A percentile compares a stretch with the other conserved stretches of the same genome.
These are phyloP conservation scores for Sigmodon hispidus DNA, from an alignment of 2,113 vertebrate species.

Conservation along the genomic window DNA sequence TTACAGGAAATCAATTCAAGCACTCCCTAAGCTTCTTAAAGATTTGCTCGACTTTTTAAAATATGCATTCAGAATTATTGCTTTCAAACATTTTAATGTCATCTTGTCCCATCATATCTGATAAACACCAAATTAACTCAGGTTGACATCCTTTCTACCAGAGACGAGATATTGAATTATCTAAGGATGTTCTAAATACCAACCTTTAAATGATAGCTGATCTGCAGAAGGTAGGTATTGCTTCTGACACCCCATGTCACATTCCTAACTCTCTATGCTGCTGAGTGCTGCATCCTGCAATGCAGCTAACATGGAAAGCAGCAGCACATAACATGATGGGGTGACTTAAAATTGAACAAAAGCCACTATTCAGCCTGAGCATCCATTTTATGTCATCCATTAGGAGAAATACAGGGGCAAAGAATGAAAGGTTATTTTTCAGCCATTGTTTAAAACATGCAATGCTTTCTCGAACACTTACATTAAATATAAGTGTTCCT, in stretches of 20 bases:
- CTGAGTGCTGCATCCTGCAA: conserved; percentile 58
- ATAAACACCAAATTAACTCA: conserved; percentile 79
- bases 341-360: conserved; percentile 77
- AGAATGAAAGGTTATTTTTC: conserved; percentile 66
- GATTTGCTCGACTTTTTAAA: conserved; percentile 42
- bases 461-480: conserved; percentile 57
- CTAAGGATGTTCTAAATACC: conserved; percentile 84
- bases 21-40: conserved; percentile 33
- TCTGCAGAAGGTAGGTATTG: conserved; percentile 82
- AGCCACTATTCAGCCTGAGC: conserved; percentile 69
- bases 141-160: conserved; percentile 78
- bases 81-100: conserved; percentile 74
- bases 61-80: neutral
- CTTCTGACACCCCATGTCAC: conserved; percentile 77
- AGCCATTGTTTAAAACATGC: conserved; percentile 71
- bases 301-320: conserved; percentile 64
- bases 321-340: conserved; percentile 69
- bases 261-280: conserved; percentile 76
- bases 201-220: conserved; percentile 83
- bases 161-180: conserved; percentile 82
- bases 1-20: conserved; percentile 51
- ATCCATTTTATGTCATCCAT: conserved; percentile 73
- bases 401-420: conserved; percentile 77
- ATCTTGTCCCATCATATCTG: conserved; percentile 76
- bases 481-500: conserved; percentile 70